Evolutionary conservation across 1,140 invertebrate genomes (phyloP).

Genomic region (Trichogramma pretiosum): DNA sequence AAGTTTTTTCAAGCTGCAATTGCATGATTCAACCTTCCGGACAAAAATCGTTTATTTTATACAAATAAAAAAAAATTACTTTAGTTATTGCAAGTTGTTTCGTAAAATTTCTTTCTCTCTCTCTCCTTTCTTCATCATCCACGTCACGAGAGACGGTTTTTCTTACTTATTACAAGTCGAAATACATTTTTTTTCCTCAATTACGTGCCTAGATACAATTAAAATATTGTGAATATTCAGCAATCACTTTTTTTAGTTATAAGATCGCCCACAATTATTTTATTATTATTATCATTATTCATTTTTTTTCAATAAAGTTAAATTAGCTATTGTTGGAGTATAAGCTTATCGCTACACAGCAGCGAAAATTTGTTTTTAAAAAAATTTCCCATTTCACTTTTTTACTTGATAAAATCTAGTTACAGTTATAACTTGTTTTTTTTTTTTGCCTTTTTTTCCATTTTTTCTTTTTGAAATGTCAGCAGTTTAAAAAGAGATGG

Average conservation of each 20-base stretch:
- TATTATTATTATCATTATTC: slow-evolving; percentile 34
- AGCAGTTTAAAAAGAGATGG: slow-evolving; percentile 2
- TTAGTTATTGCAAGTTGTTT: slow-evolving; percentile 15
- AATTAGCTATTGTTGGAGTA: slow-evolving; percentile 38
- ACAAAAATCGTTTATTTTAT: slow-evolving; percentile 15
- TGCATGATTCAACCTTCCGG: too few species aligned
- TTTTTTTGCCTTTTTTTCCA: slow-evolving; percentile 4
- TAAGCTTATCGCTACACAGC: slow-evolving; percentile 31
- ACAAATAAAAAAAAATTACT: slow-evolving; percentile 11
- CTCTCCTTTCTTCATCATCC: slow-evolving; percentile 13
- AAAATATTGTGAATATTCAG: slow-evolving; percentile 10
- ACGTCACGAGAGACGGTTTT: too few species aligned
- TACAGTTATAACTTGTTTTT: too few species aligned
- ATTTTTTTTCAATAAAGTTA: too few species aligned
- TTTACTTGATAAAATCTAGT: too few species aligned
- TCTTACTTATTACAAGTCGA: too few species aligned
- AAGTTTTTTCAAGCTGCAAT: too few species aligned
- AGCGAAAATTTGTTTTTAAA: slow-evolving; percentile 26
- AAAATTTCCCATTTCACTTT: slow-evolving; percentile 11
- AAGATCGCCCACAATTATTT: slow-evolving; percentile 18
- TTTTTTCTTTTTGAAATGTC: slow-evolving; percentile 5
- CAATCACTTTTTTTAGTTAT: slow-evolving; percentile 17
- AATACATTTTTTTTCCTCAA: too few species aligned
- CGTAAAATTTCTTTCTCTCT: slow-evolving; percentile 6
- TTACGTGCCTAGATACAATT: slow-evolving; percentile 8